These are phyloP conservation scores for Lytechinus variegatus DNA, from an alignment of 35 echinoderm and acorn worm genomes.

Conservation along the genomic window DNA sequence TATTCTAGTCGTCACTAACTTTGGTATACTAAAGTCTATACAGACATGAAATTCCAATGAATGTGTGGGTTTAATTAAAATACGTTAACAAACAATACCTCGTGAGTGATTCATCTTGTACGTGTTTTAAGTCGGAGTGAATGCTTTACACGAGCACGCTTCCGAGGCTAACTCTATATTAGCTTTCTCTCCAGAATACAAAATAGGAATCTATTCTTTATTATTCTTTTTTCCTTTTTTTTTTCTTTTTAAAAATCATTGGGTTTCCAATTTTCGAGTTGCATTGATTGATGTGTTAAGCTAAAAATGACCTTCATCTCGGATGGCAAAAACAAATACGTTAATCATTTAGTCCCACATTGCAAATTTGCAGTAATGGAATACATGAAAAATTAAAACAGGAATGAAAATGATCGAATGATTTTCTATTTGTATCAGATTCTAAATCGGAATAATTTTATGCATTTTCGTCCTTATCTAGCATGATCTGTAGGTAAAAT, in stretches of 20 bases:
- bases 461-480: no score
- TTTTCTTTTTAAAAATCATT: neutral
- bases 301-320: neutral
- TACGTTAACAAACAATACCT: neutral
- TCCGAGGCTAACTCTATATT: neutral
- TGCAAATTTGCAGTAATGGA: neutral
- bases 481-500: no score
- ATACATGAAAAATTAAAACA: neutral
- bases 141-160: neutral
- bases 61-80: neutral
- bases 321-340: neutral
- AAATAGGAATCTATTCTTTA: neutral
- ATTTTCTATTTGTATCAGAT: no score
- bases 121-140: neutral
- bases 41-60: neutral
- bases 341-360: neutral
- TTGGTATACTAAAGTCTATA: neutral
- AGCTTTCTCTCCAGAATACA: neutral
- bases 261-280: neutral
- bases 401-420: no score
- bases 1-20: no score
- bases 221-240: no score
- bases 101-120: neutral
- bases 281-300: neutral
- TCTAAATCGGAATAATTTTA: no score